These are phyloP conservation scores for Salvator merianae DNA, from an alignment of 2,113 vertebrate species.

Conservation along the genomic window DNA sequence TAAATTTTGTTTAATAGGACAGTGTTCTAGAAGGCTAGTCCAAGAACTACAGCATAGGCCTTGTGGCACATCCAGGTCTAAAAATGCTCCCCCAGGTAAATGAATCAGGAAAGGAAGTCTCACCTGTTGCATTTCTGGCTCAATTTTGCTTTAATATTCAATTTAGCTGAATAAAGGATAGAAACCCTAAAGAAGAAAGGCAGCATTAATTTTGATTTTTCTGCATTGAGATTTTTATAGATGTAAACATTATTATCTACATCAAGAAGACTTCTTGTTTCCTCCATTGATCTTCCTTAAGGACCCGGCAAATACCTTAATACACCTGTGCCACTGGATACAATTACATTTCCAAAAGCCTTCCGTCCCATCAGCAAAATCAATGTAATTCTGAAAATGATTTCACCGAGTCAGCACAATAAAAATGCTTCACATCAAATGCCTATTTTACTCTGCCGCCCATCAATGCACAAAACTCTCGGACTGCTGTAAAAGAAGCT, in stretches of 20 bases:
- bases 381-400: constrained; percentile 43
- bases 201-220: not conserved
- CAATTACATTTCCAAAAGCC: constrained; percentile 32
- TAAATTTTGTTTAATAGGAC: too few relatives aligned
- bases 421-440: constrained; percentile 54
- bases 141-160: too few relatives aligned
- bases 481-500: constrained; percentile 23
- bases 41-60: too few relatives aligned
- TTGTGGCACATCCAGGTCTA: too few relatives aligned
- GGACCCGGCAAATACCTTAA: not conserved
- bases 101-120: too few relatives aligned
- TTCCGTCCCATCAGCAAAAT: constrained; percentile 48
- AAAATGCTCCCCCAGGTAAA: too few relatives aligned
- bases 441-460: not conserved
- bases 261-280: constrained; percentile 31
- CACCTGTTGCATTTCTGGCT: too few relatives aligned
- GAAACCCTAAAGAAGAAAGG: not conserved
- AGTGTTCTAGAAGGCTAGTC: too few relatives aligned
- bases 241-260: not conserved
- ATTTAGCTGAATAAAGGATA: too few relatives aligned
- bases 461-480: constrained; percentile 16
- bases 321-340: not conserved
- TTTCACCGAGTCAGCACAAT: constrained; percentile 44
- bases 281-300: constrained; percentile 28
- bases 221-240: constrained; percentile 1